Base-by-base conservation (phyloP, 2,797 vertebrate species). In the Macropus fuliginosus region DNA sequence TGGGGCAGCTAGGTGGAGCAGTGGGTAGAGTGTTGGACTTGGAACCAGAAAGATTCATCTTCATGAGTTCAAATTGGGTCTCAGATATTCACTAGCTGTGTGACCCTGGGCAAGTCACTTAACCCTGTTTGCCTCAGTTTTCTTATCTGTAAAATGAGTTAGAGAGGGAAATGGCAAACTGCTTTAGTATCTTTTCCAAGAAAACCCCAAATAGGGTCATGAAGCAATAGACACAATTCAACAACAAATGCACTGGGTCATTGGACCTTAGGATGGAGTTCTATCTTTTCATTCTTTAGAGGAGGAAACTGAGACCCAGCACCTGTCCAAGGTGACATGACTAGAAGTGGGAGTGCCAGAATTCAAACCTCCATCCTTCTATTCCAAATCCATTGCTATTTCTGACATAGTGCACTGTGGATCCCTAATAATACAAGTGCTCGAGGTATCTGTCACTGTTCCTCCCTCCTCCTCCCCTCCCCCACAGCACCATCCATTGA, bases 271-370 rank as follows among this genome's bases (percentile, higher is more conserved):
- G 54, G n/a, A 54, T 56, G 31, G 29, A 10, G 5, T 12, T 46
- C n/a, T 28, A 54, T 92, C 52, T n/a, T 66, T 91, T 66, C 21
- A n/a, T 57, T 93, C 59, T 91, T 31, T 40, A 14, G 92, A 94
- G 62, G 92, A 56, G 74, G 40, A 90, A 74, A 91, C 4, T 29
- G 40, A 95, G 54, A n/a, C 55, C 54, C 91, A 91, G 74, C 46
- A 93, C 50, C 52, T 59, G 56, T 6, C 62, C 18, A 29, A 91
- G 29, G 55, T 91, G 91, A 89, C 92, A 90, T 10, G 93, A 89
- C 87, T 74, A 56, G 40, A 34, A 55, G 46, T 0, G 11, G 57
- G 14, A 5, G 46, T 34, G 40, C 59, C 91, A 81, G 91, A 46
- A 57, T 57, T 10, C 54, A 89, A 9, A 31, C 4, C 56, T 90